Percentiles rank a stretch among this genome's conserved stretches.
Conservation (phyloP, 2,113 vertebrate species). For the Carassius gibelio region DNA sequence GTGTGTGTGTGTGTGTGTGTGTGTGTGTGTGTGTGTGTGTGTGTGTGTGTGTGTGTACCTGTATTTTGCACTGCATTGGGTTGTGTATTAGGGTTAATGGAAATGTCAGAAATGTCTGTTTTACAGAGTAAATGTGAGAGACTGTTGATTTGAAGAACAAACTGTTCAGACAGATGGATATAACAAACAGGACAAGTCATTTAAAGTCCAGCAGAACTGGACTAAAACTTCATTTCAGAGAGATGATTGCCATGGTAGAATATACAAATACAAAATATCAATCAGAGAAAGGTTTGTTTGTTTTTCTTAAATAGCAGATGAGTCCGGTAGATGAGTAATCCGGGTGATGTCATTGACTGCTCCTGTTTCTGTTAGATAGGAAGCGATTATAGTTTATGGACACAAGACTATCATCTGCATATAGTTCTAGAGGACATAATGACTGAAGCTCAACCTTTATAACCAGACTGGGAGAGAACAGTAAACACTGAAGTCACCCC, state of each 20-base stretch:
- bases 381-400: slow-evolving; percentile 5
- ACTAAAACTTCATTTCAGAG: not conserved
- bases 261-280: not conserved
- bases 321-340: not conserved
- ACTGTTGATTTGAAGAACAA: not conserved
- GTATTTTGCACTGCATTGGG: no score
- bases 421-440: slow-evolving; percentile 1
- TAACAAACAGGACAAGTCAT: not conserved
- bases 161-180: not conserved
- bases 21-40: no score
- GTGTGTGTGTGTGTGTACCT: no score
- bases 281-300: not conserved
- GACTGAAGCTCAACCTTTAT: not conserved
- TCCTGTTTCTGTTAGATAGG: not conserved
- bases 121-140: not conserved
- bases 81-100: no score
- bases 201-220: not conserved
- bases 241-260: not conserved
- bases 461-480: slow-evolving; percentile 16
- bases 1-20: no score
- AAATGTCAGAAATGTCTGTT: not conserved
- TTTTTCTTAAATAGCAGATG: not conserved
- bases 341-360: not conserved
- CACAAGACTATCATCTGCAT: not conserved
- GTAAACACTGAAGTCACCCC: slow-evolving; percentile 28